Evolutionary conservation across 2,113 vertebrate species (phyloP), one percentile per base, ranked within the genome.

Genomic region (Gorsachius goisagi): DNA sequence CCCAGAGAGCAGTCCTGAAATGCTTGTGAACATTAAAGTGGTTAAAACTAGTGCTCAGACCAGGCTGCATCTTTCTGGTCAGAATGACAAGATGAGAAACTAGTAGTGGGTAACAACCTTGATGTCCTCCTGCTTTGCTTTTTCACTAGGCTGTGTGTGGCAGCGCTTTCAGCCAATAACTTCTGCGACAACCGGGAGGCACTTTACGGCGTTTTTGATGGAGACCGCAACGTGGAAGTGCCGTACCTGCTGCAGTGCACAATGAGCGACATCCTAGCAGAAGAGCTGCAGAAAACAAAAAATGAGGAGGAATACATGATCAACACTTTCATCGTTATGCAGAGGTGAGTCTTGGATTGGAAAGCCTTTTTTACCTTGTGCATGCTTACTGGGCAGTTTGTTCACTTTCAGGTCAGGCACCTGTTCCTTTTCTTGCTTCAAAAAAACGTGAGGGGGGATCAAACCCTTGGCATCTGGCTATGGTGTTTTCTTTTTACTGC

Each of bases 301-400:
- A 99, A 98, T 1, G 99, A 99, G 60, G 99, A 99, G 90, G 99
- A 99, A 66, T 99, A 99, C 97, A 99, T 99, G 99, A 99, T 98
- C 95, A 99, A 99, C 91, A 99, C 99, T 5, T 99, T 99, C 97
- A 98, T 99, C 0, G 99, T 99, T 64, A 99, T 99, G 99, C 99
- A 99, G 89, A 99, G 99, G 99, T 99, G 60, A 95, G 75, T 80
- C 59, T 28, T 64, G 39, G 30, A 45, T 45, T 45, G 59, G 49
- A 64, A 68, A 78, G 44, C 8, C 3, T 39, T 39, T 84, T 71
- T 72, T 58, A 17, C 59, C 13, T 69, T 30, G 16, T 23, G 32
- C 69, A 5, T 66, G 49, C 27, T 82, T 16, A n/a, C 17, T 23
- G 45, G 23, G 32, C 49, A 64, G 33, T 71, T 88, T 50, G 13